Base-by-base conservation (phyloP, 2,888 invertebrate species). In the Drosophila phalerata region DNA sequence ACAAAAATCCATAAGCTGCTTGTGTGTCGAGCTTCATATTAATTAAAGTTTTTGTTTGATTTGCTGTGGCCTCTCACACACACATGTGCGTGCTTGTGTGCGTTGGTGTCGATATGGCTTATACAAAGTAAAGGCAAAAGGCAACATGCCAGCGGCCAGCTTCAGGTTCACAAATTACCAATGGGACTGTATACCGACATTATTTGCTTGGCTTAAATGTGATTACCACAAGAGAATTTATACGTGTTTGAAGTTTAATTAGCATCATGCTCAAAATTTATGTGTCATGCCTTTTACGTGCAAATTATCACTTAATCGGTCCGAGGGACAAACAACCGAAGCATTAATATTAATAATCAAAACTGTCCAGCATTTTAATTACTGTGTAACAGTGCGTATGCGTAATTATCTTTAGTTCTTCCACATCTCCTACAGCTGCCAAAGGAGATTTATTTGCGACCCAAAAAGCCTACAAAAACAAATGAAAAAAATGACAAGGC, bases 21-120 rank as follows among this genome's bases (percentile, higher is more conserved):
- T 70, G 45, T 48, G 32, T 60, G 61, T 8, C 6, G 5, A 65
- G 76, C 47, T 77, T 77, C 77, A 77, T 80, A 88, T 88, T 88
- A 85, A 83, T 85, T 85, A 85, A 88, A 83, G 81, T 85, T 80
- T 49, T 70, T 83, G 74, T 85, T 77, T 83, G 84, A 79, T 77
- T 85, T 85, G 22, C 13, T 22, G 30, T 17, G 56, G 40, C 15
- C 45, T 30, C 32, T 30, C 30, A 6, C 53, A 62, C 25, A 38
- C 25, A 38, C 34, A 1, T 19, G 10, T 17, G 15, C 17, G 13
- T 25, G 25, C 42, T 11, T 25, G 40, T 55, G 34, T 40, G 22
- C 38, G 28, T 42, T 28, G 48, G 30, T 11, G 30, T 25, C 28
- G 32, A 43, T 53, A 17, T 17, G 19, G 3, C 19, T 5, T 55